A percentile compares a stretch with the other conserved stretches of the same genome.
These are phyloP conservation scores for Brassicogethes aeneus DNA, from an alignment of 2,888 invertebrate species.

Conservation along the genomic window DNA sequence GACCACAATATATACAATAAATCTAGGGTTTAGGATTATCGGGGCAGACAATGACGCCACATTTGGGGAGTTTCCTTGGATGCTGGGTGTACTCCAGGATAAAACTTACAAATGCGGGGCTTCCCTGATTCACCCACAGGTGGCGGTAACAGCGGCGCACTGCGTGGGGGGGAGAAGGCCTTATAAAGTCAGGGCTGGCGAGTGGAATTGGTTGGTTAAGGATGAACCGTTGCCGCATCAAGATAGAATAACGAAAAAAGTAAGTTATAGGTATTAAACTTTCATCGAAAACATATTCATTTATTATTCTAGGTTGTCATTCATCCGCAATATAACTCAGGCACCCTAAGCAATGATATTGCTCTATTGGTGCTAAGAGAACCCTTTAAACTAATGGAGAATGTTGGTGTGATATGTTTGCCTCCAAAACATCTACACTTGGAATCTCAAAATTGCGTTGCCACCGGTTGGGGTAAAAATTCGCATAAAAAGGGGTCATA, in stretches of 20 bases:
- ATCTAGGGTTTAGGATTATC: constrained; percentile 18
- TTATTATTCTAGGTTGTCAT: constrained; percentile 29
- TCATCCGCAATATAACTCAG: constrained; percentile 27
- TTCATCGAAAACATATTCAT: too few species aligned
- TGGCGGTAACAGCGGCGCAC: constrained; percentile 35
- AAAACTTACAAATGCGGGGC: constrained; percentile 30
- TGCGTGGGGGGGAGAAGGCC: constrained; percentile 20
- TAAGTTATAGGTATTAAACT: too few species aligned
- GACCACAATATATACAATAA: too few species aligned
- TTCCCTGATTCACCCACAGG: constrained; percentile 32
- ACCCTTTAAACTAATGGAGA: constrained; percentile 24
- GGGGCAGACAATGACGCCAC: constrained; percentile 24
- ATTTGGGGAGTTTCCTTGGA: constrained; percentile 38
- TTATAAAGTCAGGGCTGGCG: constrained; percentile 33
- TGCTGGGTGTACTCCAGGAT: constrained; percentile 31
- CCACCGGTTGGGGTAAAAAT: constrained; percentile 32
- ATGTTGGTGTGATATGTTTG: constrained; percentile 31
- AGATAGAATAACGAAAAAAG: too few species aligned
- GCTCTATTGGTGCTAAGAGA: constrained; percentile 28
- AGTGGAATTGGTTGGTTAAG: constrained; percentile 32
- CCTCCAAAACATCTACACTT: constrained; percentile 14
- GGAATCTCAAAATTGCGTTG: constrained; percentile 21
- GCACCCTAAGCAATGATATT: constrained; percentile 30
- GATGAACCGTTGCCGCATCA: constrained; percentile 32
- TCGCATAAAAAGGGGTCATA: constrained; percentile 45